Conservation (phyloP, 2,113 vertebrate genomes). For the Xyliphius kryptos region DNA sequence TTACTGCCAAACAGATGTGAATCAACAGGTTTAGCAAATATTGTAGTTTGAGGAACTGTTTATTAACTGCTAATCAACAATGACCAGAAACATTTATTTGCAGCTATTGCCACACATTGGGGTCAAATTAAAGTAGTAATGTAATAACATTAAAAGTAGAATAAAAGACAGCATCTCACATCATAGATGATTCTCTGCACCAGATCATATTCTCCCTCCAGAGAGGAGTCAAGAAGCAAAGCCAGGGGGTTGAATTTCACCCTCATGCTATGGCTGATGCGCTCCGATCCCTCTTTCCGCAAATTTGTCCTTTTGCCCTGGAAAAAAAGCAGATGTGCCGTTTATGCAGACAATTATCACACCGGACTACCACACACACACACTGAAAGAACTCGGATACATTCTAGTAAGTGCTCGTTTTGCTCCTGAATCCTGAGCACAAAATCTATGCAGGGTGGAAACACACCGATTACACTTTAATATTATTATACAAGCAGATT, state of each 20-base stretch:
- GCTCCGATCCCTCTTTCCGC: conserved; percentile 82
- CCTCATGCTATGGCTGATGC: conserved; percentile 87
- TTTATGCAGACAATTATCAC: not conserved
- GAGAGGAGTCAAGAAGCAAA: conserved; percentile 88
- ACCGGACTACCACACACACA: not conserved
- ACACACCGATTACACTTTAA: conserved; percentile 36
- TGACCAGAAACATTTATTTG: too few species aligned
- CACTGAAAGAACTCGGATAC: too few species aligned
- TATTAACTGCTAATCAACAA: too few species aligned
- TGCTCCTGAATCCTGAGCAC: not conserved
- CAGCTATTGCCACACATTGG: too few species aligned
- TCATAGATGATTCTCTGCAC: conserved; percentile 98
- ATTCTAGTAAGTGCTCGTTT: too few species aligned
- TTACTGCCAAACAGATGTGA: too few species aligned
- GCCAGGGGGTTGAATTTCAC: conserved; percentile 96
- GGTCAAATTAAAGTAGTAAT: too few species aligned
- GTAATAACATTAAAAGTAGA: too few species aligned
- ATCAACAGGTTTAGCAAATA: too few species aligned
- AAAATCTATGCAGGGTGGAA: conserved; percentile 30
- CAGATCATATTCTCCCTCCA: conserved; percentile 95
- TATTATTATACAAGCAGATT: conserved; percentile 49
- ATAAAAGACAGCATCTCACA: conserved; percentile 55
- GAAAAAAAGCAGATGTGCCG: conserved; percentile 22
- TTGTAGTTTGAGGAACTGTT: too few species aligned
- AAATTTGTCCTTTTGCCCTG: conserved; percentile 96